A percentile compares a stretch with the other conserved stretches of the same genome.
phyloP scores from a whole-genome alignment of 2,888 invertebrate species.

The Plebejus melissa region DNA sequence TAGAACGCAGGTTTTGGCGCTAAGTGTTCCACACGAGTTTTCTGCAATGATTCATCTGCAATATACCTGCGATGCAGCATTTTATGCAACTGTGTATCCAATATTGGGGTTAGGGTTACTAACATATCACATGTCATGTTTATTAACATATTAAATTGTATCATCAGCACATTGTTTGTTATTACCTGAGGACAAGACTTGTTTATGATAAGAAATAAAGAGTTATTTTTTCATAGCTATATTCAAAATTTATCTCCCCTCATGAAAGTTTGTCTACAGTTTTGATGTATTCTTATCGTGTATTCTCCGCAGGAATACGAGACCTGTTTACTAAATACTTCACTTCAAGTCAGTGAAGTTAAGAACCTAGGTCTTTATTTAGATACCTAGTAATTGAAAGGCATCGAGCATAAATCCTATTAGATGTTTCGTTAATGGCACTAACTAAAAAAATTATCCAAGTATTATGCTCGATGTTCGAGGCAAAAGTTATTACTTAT shows the following conservation, averaged over 20 bases:
- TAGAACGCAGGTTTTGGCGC: conserved; percentile 16
- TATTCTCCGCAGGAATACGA: not conserved
- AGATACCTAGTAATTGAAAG: too few relatives aligned
- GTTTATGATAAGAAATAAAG: conserved; percentile 29
- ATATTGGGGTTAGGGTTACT: conserved; percentile 46
- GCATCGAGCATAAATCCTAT: too few relatives aligned
- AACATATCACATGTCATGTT: conserved; percentile 48
- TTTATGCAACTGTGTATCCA: conserved; percentile 35
- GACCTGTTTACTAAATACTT: not conserved
- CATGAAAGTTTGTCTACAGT: not conserved
- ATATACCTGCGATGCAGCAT: conserved; percentile 32
- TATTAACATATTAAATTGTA: conserved; percentile 51
- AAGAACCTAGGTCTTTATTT: not conserved
- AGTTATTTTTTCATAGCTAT: conserved; percentile 22
- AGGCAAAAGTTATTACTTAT: not conserved
- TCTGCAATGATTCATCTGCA: conserved; percentile 24
- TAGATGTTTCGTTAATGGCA: too few relatives aligned
- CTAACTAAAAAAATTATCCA: too few relatives aligned
- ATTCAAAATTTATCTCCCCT: conserved; percentile 8
- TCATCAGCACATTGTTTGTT: conserved; percentile 47
- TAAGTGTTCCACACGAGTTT: conserved; percentile 7
- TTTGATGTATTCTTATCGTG: conserved; percentile 1
- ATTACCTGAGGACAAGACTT: conserved; percentile 33
- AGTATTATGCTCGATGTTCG: not conserved
- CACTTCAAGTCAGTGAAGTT: not conserved